Conservation (phyloP, 2,797 vertebrate species). For the Hoplostethus mediterraneus region DNA sequence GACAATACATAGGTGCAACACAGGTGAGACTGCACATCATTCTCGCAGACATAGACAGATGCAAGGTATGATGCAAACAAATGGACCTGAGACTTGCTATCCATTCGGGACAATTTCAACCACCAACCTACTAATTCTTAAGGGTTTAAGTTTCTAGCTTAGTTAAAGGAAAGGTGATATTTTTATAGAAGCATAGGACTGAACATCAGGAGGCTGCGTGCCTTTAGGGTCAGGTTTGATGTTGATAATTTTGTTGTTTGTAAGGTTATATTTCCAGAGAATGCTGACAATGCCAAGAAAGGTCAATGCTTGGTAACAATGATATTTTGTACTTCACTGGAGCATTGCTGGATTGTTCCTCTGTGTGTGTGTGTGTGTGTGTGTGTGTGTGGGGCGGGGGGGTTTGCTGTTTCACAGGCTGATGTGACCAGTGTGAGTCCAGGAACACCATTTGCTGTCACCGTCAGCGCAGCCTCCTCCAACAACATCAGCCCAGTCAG, state of each 20-base stretch:
- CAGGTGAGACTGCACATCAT: neutral
- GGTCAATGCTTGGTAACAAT: neutral
- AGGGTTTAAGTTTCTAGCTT: slow-evolving; percentile 7
- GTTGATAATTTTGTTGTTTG: neutral
- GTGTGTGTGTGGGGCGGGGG: slow-evolving; percentile 34
- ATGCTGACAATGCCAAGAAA: neutral
- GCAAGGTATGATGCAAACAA: slow-evolving; percentile 21
- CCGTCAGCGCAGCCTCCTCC: slow-evolving; percentile 88
- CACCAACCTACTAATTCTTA: slow-evolving; percentile 31
- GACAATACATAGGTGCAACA: neutral
- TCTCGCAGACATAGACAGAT: slow-evolving; percentile 13
- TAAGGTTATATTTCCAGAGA: neutral
- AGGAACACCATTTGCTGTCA: slow-evolving; percentile 86
- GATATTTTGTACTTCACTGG: too few species aligned
- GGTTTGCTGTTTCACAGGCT: slow-evolving; percentile 80
- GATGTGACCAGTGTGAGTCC: slow-evolving; percentile 85
- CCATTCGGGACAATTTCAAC: slow-evolving; percentile 1
- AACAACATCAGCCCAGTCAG: slow-evolving; percentile 90
- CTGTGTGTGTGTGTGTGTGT: neutral
- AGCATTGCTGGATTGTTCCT: too few species aligned
- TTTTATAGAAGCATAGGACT: too few species aligned
- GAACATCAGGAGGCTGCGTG: slow-evolving; percentile 10
- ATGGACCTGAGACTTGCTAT: slow-evolving; percentile 21
- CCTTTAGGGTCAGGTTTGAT: neutral
- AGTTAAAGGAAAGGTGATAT: neutral